These are phyloP conservation scores for Hypotaenidia philippensis DNA, from an alignment of 2,797 vertebrate species.

Conservation along the genomic window DNA sequence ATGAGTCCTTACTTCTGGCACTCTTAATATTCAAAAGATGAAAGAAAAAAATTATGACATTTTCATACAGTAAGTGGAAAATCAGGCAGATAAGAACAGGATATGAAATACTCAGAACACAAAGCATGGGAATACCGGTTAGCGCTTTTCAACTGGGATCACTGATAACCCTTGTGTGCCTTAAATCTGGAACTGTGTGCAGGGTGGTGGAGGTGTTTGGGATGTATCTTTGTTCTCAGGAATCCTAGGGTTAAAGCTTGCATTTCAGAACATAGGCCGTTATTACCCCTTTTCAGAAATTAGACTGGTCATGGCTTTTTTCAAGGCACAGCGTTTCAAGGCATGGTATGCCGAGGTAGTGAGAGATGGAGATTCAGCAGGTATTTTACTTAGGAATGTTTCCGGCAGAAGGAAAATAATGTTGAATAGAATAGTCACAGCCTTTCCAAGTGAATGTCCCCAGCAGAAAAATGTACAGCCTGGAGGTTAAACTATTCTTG, in stretches of 20 bases:
- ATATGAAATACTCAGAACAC: not conserved
- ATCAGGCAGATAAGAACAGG: not conserved
- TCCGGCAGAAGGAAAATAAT: not conserved
- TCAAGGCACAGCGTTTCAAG: not conserved
- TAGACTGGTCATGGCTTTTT: not conserved
- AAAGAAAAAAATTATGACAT: not conserved
- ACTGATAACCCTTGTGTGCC: not conserved
- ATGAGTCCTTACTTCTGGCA: not conserved
- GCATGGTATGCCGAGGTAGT: not conserved
- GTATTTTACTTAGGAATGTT: not conserved
- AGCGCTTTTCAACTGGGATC: not conserved
- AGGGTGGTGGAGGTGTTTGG: not conserved
- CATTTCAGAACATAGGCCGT: not conserved
- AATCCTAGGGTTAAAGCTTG: not conserved
- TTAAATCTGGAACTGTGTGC: not conserved
- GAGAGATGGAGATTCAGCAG: not conserved
- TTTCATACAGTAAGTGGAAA: not conserved
- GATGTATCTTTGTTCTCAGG: not conserved
- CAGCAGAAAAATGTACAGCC: not conserved
- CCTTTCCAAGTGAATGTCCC: not conserved
- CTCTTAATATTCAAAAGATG: not conserved
- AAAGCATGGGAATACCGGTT: not conserved
- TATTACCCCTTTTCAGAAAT: not conserved
- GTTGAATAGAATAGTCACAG: not conserved
- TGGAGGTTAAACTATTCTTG: not conserved